phyloP scores from a whole-genome alignment of 1,140 invertebrate species.

The Dendroctonus ponderosae region DNA sequence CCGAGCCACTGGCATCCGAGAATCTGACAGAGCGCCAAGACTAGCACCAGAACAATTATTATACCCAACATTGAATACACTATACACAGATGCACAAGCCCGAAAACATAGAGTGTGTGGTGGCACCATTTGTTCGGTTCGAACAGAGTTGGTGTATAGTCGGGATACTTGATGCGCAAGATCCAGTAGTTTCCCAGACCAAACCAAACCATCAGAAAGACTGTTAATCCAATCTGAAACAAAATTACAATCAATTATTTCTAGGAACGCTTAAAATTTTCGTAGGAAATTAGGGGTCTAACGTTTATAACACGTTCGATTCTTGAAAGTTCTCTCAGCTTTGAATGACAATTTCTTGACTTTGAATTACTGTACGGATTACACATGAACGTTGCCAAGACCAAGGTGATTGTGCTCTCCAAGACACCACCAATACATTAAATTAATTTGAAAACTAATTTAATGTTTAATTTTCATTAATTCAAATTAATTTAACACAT shows the following conservation, averaged over 20 bases:
- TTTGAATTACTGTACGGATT: too few species aligned
- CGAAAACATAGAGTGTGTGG: slow-evolving; percentile 73
- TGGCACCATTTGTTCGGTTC: slow-evolving; percentile 75
- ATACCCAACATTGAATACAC: slow-evolving; percentile 63
- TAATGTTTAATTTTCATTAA: too few species aligned
- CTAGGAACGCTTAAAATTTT: too few species aligned
- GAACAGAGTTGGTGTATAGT: slow-evolving; percentile 64
- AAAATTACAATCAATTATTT: not conserved
- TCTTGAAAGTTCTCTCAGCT: too few species aligned
- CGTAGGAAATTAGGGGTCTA: too few species aligned
- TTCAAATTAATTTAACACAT: too few species aligned
- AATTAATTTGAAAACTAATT: too few species aligned
- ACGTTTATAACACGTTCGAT: too few species aligned
- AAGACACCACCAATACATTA: too few species aligned
- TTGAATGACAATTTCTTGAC: too few species aligned
- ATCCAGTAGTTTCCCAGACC: slow-evolving; percentile 78
- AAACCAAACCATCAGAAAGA: slow-evolving; percentile 76
- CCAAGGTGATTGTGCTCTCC: too few species aligned
- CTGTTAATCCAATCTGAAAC: slow-evolving; percentile 56
- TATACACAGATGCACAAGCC: slow-evolving; percentile 69
- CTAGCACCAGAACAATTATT: slow-evolving; percentile 59
- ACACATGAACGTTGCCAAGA: too few species aligned
- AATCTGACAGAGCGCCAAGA: slow-evolving; percentile 63
- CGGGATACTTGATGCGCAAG: slow-evolving; percentile 72
- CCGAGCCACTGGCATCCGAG: slow-evolving; percentile 67